phyloP scores from a whole-genome alignment of 1,140 invertebrate genomes.

The Drosophila elegans region DNA sequence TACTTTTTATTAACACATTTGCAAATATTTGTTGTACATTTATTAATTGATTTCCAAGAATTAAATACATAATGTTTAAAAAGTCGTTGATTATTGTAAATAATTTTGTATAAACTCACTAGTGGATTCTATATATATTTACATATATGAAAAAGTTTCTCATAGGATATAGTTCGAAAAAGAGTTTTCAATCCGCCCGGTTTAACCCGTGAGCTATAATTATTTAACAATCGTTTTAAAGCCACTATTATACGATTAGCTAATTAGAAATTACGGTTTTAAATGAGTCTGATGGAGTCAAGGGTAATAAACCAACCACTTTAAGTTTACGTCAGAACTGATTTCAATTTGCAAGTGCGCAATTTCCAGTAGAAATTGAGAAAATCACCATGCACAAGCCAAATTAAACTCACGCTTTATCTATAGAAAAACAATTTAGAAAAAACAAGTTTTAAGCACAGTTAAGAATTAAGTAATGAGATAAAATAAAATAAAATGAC shows the following conservation, averaged over 20 bases:
- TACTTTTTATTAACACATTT: constrained; percentile 11
- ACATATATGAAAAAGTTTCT: too few relatives aligned
- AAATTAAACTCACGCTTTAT: constrained; percentile 5
- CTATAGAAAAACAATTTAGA: background rate
- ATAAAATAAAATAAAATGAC: constrained; percentile 18
- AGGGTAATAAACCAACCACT: constrained; percentile 45
- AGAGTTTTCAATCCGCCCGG: background rate
- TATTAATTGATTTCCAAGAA: background rate
- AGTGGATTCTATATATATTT: too few relatives aligned
- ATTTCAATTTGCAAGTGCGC: constrained; percentile 21
- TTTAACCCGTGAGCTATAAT: background rate
- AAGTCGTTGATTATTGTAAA: too few relatives aligned
- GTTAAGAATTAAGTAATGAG: background rate
- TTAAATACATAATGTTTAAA: background rate
- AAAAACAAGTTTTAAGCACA: background rate
- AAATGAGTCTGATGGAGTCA: constrained; percentile 45
- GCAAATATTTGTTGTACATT: constrained; percentile 2
- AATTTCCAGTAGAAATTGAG: constrained; percentile 10
- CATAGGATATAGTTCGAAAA: background rate
- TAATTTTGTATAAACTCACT: too few relatives aligned
- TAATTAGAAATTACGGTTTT: constrained; percentile 22
- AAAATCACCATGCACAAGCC: constrained; percentile 24
- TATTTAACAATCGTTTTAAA: constrained; percentile 13
- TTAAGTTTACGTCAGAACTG: constrained; percentile 12
- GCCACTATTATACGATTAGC: constrained; percentile 10